Conservation (phyloP, 1,140 invertebrate species). For the Stegodyphus mimosarum region DNA sequence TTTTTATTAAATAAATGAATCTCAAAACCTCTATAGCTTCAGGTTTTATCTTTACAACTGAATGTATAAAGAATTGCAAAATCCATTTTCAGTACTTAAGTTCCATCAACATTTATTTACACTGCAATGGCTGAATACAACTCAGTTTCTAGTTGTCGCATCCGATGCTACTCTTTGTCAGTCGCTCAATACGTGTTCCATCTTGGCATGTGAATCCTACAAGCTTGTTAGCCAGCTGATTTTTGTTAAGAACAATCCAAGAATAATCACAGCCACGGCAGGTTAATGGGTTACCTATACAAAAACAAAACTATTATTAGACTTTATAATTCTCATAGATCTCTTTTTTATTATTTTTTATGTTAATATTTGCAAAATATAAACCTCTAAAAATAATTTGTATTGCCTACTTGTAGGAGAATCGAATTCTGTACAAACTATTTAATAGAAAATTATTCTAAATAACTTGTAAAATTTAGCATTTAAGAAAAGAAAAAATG, state of each 20-base stretch:
- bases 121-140: too few species aligned
- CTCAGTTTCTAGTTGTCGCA: neutral
- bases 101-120: too few species aligned
- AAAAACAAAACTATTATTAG: neutral
- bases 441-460: neutral
- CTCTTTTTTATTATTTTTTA: neutral
- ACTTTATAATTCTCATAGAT: neutral
- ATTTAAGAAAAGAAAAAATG: too few species aligned
- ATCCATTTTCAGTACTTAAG: too few species aligned
- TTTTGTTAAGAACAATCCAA: constrained; percentile 30
- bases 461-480: too few species aligned
- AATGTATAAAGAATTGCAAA: too few species aligned
- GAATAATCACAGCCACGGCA: constrained; percentile 44
- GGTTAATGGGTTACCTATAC: constrained; percentile 37
- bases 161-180: constrained; percentile 35
- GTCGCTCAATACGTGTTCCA: constrained; percentile 6
- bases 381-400: neutral
- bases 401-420: neutral
- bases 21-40: too few species aligned
- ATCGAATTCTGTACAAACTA: neutral
- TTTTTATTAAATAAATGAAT: too few species aligned
- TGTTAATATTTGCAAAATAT: neutral
- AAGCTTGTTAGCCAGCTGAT: neutral
- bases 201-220: constrained; percentile 34
- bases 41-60: too few species aligned